A percentile compares a stretch with the other conserved stretches of the same genome.
Conservation (phyloP, 2,113 vertebrate species). For the Cepphus grylle region DNA sequence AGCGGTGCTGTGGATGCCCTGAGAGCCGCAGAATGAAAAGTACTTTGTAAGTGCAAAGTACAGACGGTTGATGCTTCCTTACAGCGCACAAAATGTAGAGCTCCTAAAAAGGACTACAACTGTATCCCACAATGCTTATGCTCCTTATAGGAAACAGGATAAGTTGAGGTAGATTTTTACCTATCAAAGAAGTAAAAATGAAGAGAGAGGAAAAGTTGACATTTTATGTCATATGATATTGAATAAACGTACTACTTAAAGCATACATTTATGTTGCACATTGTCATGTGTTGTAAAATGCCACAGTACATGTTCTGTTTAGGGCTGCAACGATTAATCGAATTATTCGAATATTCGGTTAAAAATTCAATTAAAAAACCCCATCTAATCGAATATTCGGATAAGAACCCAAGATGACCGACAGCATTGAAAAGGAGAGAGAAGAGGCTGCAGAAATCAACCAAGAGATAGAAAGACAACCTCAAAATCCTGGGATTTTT, state of each 20-base stretch:
- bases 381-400: conserved; percentile 67
- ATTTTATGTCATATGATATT: conserved; percentile 66
- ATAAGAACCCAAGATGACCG: conserved; percentile 64
- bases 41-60: not conserved
- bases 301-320: conserved; percentile 71
- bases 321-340: conserved; percentile 62
- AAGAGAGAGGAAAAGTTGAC: conserved; percentile 28
- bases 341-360: conserved; percentile 71
- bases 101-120: not conserved
- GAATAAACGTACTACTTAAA: not conserved
- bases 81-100: not conserved
- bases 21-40: not conserved
- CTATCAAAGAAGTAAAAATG: not conserved
- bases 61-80: not conserved
- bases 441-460: conserved; percentile 65
- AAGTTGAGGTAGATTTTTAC: not conserved
- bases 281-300: conserved; percentile 70
- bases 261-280: conserved; percentile 40
- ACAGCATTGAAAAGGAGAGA: conserved; percentile 63
- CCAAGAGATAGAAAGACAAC: conserved; percentile 55
- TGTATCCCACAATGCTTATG: not conserved
- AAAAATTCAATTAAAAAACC: conserved; percentile 35
- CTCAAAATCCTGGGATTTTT: conserved; percentile 56
- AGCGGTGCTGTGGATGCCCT: not conserved
- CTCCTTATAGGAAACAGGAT: not conserved